Evolutionary conservation across 2,797 vertebrate species (phyloP).

Genomic region (Hoplostethus atlanticus): DNA sequence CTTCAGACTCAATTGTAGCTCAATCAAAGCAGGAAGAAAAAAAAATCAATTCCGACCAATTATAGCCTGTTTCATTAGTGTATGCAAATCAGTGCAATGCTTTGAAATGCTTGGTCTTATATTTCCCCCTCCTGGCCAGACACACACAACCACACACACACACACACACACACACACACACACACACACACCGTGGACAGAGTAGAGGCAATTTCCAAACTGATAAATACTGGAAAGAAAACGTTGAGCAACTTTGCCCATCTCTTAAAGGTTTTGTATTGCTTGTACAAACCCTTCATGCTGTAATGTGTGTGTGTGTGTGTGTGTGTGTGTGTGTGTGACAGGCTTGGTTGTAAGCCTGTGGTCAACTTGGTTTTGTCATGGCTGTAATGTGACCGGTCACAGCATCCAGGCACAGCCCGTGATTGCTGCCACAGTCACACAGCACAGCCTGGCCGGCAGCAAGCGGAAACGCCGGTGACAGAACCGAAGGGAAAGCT

Average conservation of each 20-base stretch:
- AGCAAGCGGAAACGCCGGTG: neutral
- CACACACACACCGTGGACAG: neutral
- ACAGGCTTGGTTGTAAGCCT: neutral
- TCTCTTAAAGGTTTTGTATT: too few species aligned
- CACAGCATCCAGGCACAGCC: constrained; percentile 12
- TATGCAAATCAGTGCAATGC: constrained; percentile 86
- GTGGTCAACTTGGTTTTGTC: constrained; percentile 5
- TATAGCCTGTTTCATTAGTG: constrained; percentile 91
- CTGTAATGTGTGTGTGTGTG: neutral
- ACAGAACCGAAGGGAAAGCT: constrained; percentile 22
- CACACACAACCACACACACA: neutral
- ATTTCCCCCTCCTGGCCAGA: constrained; percentile 77
- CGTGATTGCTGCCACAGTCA: constrained; percentile 40
- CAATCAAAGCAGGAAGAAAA: constrained; percentile 92
- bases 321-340: neutral
- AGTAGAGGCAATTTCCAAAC: too few species aligned
- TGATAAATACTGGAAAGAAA: too few species aligned
- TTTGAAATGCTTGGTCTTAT: constrained; percentile 64
- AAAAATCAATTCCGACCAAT: constrained; percentile 95
- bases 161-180: constrained; percentile 5
- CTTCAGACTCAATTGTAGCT: constrained; percentile 94
- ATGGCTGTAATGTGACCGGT: constrained; percentile 11
- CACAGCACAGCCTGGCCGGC: neutral
- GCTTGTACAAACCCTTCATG: neutral
- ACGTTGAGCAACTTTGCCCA: too few species aligned